A percentile compares a stretch with the other conserved stretches of the same genome.
Conservation (phyloP, 2,888 invertebrate species). For the Drosophila maculinotata region DNA sequence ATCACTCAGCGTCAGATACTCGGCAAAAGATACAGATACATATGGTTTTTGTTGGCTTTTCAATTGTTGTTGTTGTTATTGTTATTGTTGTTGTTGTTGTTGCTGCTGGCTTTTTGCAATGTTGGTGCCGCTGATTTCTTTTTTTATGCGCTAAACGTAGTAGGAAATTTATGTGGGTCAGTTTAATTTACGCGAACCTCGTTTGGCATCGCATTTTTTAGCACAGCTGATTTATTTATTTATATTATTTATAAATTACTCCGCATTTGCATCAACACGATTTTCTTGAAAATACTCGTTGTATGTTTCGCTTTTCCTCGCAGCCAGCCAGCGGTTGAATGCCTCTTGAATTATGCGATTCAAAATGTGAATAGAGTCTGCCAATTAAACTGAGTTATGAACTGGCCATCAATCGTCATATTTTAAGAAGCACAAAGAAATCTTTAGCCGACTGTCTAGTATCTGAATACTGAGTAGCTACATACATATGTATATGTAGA, state of each 20-base stretch:
- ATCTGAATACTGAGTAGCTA: no score
- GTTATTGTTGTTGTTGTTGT: constrained; percentile 22
- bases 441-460: no score
- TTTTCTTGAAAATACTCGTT: constrained; percentile 34
- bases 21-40: constrained; percentile 48
- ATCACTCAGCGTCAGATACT: constrained; percentile 65
- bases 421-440: constrained; percentile 1
- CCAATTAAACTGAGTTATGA: constrained; percentile 55
- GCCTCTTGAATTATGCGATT: constrained; percentile 50
- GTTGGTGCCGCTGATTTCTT: constrained; percentile 37
- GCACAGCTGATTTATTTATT: constrained; percentile 60
- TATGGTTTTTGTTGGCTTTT: constrained; percentile 3
- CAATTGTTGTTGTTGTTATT: constrained; percentile 23
- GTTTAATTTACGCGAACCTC: constrained; percentile 74
- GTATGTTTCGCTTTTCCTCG: constrained; percentile 22
- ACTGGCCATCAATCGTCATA: constrained; percentile 26
- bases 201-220: constrained; percentile 52
- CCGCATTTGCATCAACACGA: constrained; percentile 26
- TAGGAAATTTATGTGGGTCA: constrained; percentile 79
- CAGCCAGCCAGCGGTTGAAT: constrained; percentile 45
- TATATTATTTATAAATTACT: constrained; percentile 29
- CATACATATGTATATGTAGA: no score
- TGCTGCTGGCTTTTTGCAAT: constrained; percentile 13
- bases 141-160: constrained; percentile 72
- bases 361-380: constrained; percentile 48